Base-by-base conservation (phyloP, 2,797 vertebrate genomes). In the Malurus leucopterus region DNA sequence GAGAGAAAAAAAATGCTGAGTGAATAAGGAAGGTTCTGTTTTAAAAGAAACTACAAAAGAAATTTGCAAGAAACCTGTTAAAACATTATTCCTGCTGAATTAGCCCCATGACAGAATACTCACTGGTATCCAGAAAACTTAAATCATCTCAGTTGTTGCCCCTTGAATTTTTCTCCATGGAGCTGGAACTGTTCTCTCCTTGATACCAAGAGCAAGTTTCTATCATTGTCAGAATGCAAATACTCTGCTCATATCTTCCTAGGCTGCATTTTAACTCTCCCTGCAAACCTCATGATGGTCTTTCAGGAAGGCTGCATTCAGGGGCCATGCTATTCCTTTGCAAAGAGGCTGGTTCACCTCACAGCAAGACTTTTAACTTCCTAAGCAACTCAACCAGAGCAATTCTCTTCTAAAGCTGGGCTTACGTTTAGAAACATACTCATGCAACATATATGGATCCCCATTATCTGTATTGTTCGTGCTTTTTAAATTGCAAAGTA, bases 361-460 rank as follows among this genome's bases (percentile, higher is more conserved):
- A 22, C 1, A 15, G 26, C 22, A 71, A 80, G 43, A 36, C 8
- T 27, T 53, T 67, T 21, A 34, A 36, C 24, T 50, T 68, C 50
- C 47, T n/a, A 4, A 91, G 49, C 18, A 77, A 27, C 36, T 62
- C 27, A 32, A 40, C 38, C 32, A 57, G 29, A 67, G 32, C 21
- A 74, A 46, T 21, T 47, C 4, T 61, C 21, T 46, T 62, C 38
- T 38, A 30, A 89, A 67, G 26, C 17, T 63, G 41, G 15, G 9
- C 30, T 87, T 75, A 51, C 2, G 1, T 55, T 77, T 51, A 63
- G 38, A 77, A 83, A 70, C 12, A 50, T 9, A 21, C 5, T 58
- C 1, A 4, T 26, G 36, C 15, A 69, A 69, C 15, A 21, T 3
- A 13, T 3, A 61, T 0, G 0, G 27, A 38, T 11, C 17, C 2